A percentile compares a stretch with the other conserved stretches of the same genome.
These are phyloP conservation scores for Tichodroma muraria DNA, from an alignment of 2,113 vertebrate species.

Conservation along the genomic window DNA sequence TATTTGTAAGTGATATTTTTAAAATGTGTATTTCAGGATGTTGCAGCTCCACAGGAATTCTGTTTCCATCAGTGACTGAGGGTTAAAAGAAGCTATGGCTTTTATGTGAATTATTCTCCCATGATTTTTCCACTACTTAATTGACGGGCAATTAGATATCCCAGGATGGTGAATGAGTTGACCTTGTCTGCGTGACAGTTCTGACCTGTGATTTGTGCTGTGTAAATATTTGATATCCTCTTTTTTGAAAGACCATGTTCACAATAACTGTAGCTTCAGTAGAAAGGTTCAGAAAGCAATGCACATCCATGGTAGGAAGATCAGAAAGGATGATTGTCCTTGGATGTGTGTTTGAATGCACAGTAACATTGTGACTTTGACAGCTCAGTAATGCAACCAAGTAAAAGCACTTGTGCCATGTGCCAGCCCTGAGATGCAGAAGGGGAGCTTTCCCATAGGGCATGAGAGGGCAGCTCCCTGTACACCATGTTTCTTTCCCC, in stretches of 20 bases:
- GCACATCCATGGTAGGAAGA: background rate
- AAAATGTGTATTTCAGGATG: background rate
- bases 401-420: background rate
- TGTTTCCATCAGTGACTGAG: background rate
- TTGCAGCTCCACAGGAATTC: background rate
- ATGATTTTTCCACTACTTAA: background rate
- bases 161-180: background rate
- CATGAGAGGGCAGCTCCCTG: background rate
- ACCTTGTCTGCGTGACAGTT: background rate
- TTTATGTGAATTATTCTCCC: background rate
- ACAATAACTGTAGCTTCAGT: background rate
- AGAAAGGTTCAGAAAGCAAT: background rate
- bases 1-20: background rate
- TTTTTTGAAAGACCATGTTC: background rate
- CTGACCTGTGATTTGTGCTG: background rate
- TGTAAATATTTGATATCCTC: background rate
- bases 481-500: background rate
- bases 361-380: background rate
- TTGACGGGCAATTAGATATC: background rate
- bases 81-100: background rate
- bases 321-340: background rate
- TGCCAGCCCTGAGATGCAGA: background rate
- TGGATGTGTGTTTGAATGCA: background rate
- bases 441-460: background rate
- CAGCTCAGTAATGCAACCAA: background rate